phyloP scores from a whole-genome alignment of 2,113 vertebrate genomes.

The Coptodon rendalli region DNA sequence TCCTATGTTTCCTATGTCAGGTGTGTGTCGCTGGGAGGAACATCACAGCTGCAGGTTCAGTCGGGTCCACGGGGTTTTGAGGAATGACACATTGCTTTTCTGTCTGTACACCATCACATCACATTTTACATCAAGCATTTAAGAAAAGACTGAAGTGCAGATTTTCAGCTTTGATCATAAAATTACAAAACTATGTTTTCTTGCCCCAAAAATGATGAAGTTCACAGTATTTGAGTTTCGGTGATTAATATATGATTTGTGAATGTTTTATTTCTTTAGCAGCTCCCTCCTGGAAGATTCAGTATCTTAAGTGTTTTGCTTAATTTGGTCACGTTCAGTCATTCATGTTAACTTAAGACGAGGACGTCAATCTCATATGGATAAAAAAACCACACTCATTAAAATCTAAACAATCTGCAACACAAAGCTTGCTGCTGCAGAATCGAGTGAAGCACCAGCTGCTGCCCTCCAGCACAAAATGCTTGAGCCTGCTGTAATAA shows the following conservation, averaged over 20 bases:
- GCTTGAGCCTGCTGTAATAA: background rate
- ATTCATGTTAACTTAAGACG: background rate
- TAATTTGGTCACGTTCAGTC: background rate
- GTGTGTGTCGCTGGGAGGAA: constrained; percentile 55
- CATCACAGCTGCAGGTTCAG: background rate
- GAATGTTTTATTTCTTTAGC: background rate
- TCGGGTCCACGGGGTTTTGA: background rate
- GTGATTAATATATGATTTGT: background rate
- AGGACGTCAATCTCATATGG: rapidly evolving
- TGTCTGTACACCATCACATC: background rate
- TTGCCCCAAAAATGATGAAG: background rate
- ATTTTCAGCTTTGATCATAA: rapidly evolving
- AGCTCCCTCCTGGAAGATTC: background rate
- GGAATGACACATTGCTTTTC: background rate
- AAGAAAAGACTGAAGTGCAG: background rate
- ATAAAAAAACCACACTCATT: background rate
- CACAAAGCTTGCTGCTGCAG: background rate
- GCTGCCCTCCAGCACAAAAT: background rate
- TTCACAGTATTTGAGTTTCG: background rate
- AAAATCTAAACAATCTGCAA: background rate
- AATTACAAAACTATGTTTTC: background rate
- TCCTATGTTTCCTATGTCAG: constrained; percentile 95
- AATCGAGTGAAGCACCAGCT: background rate
- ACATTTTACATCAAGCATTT: background rate
- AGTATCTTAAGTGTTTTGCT: background rate